Evolutionary conservation across 2,888 invertebrate species (phyloP), one percentile per base, ranked within the genome.

Genomic region (Embidobia sp.): DNA sequence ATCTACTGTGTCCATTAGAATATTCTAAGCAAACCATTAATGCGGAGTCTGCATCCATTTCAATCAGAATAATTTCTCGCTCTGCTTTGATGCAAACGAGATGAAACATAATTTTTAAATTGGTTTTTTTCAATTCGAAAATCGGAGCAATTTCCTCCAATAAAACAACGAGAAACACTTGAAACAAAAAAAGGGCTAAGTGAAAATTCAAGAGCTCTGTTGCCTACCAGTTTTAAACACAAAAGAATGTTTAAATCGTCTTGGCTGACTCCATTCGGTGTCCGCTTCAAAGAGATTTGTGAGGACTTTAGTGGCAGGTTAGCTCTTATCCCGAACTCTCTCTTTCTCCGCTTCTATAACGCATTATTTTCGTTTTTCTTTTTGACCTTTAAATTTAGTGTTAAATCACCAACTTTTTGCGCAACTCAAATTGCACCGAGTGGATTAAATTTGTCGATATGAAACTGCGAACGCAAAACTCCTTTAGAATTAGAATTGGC

Each of bases 231-330:
- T 42, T 51, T 13, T 44, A 44, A 31, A 22, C 40, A 70, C 61
- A 70, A 70, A 70, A 59, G 61, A 61, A 70, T 72, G 63, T 72
- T 72, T 63, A 61, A 72, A 48, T 48, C 72, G 44, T 72, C 53
- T 72, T 61, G 53, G 44, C 46, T 53, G 55, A 46, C 63, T 55
- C 53, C 26, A 42, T 64, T 73, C 49, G 48, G 57, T 57, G 55
- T 67, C 49, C 59, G 46, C 75, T 67, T 69, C 57, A 76, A 69
- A 76, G 69, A 76, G 75, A 76, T 76, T 76, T 76, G 57, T 55
- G 51, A 76, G 57, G 19, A 42, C 31, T 59, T 76, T 76, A 64
- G 69, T 67, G 69, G 67, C 59, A 44, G 53, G 75, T 53, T 63
- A 53, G 37, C 51, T 74, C 40, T 53, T 42, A 66, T 59, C 59